phyloP scores from a whole-genome alignment of 2,113 vertebrate species.

The Chrysochloris asiatica region DNA sequence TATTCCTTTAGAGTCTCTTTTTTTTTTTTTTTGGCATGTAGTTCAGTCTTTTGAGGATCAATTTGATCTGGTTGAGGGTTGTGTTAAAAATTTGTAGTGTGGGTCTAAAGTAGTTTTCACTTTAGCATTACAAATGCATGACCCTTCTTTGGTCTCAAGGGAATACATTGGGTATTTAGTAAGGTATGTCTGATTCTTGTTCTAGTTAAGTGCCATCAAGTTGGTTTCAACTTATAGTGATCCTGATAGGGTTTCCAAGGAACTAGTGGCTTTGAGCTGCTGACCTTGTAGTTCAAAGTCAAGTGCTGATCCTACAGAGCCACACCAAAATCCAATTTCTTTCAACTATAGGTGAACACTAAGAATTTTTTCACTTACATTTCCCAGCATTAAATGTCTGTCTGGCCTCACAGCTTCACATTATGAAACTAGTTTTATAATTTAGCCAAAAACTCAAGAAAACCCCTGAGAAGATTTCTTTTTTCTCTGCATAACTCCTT shows the following conservation, averaged over 20 bases:
- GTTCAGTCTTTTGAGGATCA: neutral
- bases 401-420: neutral
- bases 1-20: neutral
- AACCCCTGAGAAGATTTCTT: neutral
- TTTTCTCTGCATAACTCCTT: neutral
- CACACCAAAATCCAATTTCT: neutral
- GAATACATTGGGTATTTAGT: neutral
- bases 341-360: neutral
- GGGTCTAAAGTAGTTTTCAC: neutral
- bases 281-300: no score
- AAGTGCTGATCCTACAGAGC: no score
- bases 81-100: neutral
- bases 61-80: neutral
- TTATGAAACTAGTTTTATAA: neutral
- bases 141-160: neutral
- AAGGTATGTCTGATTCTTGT: neutral
- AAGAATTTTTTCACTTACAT: neutral
- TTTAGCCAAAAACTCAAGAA: neutral
- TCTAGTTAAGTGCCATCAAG: no score
- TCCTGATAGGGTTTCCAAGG: no score
- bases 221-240: no score
- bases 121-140: neutral
- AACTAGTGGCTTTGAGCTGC: no score
- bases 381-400: neutral
- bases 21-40: neutral